Evolutionary conservation across 2,113 vertebrate species (phyloP).

Genomic region (Cettia cetti): DNA sequence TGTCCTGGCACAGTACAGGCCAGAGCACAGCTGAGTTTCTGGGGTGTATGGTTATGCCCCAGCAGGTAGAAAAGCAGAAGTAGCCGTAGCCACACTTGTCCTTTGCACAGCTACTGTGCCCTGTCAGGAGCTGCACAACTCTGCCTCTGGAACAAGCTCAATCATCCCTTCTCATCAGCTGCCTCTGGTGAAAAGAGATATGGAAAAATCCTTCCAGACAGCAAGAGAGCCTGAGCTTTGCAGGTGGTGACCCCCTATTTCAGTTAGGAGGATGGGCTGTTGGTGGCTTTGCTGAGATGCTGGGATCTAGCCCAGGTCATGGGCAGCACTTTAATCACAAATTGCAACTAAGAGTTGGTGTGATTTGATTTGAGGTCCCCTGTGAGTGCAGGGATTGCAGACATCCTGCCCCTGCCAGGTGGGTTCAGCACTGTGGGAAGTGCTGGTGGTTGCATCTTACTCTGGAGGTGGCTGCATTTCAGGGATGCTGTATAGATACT

Average conservation of each 20-base stretch:
- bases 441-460: neutral
- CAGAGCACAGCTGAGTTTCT: neutral
- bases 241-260: neutral
- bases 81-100: neutral
- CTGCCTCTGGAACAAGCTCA: neutral
- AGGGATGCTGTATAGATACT: neutral
- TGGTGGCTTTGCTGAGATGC: neutral
- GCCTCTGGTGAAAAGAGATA: neutral
- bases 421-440: fast-evolving
- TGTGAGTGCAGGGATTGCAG: neutral
- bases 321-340: neutral
- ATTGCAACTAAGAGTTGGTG: neutral
- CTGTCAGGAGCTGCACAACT: neutral
- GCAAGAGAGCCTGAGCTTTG: neutral
- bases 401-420: neutral
- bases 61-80: neutral
- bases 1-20: neutral
- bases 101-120: neutral
- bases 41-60: neutral
- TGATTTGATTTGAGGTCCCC: neutral
- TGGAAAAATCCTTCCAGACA: neutral
- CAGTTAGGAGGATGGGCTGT: neutral
- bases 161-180: neutral
- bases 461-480: neutral
- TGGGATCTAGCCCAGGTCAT: neutral